Base-by-base conservation (phyloP, 2,113 vertebrate species). In the Epinephelus fuscoguttatus region DNA sequence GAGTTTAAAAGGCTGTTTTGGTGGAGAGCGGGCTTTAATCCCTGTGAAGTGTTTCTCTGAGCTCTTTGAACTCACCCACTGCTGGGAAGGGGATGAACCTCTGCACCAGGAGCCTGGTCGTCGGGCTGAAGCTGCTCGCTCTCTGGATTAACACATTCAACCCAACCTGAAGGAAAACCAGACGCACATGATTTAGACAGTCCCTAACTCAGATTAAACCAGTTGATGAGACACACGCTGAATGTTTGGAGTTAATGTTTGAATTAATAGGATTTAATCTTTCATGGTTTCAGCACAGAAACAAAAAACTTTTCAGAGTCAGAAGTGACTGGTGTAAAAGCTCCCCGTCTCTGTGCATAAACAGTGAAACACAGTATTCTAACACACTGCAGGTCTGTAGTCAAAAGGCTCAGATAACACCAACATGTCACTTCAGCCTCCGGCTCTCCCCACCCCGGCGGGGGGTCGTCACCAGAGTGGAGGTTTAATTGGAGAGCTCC, bases 21-120 rank as follows among this genome's bases (percentile, higher is more conserved):
- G 52, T 19, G 13, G 10, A 57, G 68, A 52, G 6, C 25, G 9
- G 40, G 13, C 6, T 25, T 19, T 21, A 42, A 60, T 3, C 57
- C 37, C 45, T 33, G 2, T 52, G 23, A 45, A 21, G 70, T 27
- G 62, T 27, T 67, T 30, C 7, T 0, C 60, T 14, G 57, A 57
- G 60, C 14, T 64, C 37, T 66, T n/a, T 61, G 33, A 74, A 93
- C 94, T 94, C 94, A 99, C 97, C 98, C 49, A 98, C 97, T 53
- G 97, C 97, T 18, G 97, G 97, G 92, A 99, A 99, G 0, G 97
- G 97, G 92, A 98, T 96, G 76, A 99, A 97, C 85, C 97, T 96
- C 96, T 98, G 97, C 88, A 99, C 96, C 85, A 99, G 79, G 25
- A 97, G 94, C 67, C 96, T 95, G 55, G 96, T 97, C 49, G 97